phyloP scores from a whole-genome alignment of 2,113 vertebrate genomes.

The Dinomys branickii region DNA sequence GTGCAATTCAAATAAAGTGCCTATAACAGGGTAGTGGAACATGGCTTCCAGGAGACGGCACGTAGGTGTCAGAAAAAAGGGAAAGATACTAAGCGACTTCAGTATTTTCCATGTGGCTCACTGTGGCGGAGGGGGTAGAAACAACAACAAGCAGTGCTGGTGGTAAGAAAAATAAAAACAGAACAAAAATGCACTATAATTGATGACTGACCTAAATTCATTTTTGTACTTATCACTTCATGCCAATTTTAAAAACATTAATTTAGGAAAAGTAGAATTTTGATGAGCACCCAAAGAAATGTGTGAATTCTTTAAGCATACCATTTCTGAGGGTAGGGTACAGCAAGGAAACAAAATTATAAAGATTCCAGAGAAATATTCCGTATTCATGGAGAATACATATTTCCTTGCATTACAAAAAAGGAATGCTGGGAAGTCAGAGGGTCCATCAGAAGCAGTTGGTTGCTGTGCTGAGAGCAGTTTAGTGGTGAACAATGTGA shows the following conservation, averaged over 20 bases:
- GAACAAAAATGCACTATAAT: background rate
- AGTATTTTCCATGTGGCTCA: background rate
- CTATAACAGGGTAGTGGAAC: constrained; percentile 8
- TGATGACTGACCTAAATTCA: background rate
- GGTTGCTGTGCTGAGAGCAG: background rate
- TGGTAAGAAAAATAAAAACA: background rate
- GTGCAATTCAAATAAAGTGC: constrained; percentile 42
- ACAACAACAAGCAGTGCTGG: background rate
- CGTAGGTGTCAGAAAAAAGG: background rate
- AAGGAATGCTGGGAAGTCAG: background rate
- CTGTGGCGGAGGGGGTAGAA: background rate
- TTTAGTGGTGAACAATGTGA: background rate
- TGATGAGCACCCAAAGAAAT: constrained; percentile 42
- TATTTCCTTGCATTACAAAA: constrained; percentile 45
- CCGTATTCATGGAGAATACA: background rate
- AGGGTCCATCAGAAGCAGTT: background rate
- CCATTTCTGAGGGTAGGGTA: background rate
- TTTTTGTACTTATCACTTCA: constrained; percentile 23
- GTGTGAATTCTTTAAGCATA: background rate
- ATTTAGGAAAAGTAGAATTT: constrained; percentile 63
- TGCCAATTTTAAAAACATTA: constrained; percentile 26
- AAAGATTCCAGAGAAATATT: background rate
- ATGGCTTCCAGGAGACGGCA: constrained; percentile 37
- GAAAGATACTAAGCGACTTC: background rate
- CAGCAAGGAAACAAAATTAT: background rate